phyloP scores from a whole-genome alignment of 1,140 invertebrate genomes.

The Holotrichia oblita region DNA sequence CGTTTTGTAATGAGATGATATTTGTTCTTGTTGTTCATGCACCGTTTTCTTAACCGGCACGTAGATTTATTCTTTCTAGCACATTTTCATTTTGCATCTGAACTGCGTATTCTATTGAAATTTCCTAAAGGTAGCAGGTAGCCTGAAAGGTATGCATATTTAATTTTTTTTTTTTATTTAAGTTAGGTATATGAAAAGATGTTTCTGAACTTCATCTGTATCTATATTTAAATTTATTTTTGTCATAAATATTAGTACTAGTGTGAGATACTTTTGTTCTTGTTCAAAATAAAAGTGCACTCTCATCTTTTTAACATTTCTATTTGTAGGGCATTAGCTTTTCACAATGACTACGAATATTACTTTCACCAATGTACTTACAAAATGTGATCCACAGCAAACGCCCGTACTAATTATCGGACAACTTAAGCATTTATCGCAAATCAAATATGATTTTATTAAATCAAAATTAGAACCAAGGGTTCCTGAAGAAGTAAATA shows the following conservation, averaged over 20 bases:
- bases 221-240: neutral
- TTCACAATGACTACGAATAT: slow-evolving; percentile 48
- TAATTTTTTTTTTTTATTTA: neutral
- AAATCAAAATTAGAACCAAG: slow-evolving; percentile 73
- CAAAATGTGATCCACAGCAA: slow-evolving; percentile 63
- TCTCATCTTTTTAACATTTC: neutral
- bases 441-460: slow-evolving; percentile 72
- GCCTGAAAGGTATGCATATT: neutral
- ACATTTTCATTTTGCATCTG: neutral
- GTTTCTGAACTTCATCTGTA: too few species aligned
- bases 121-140: neutral
- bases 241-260: neutral
- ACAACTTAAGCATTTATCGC: slow-evolving; percentile 74
- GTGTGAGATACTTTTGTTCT: neutral
- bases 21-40: neutral
- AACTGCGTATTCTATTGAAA: neutral
- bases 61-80: neutral
- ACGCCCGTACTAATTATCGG: slow-evolving; percentile 80
- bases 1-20: neutral
- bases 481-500: slow-evolving; percentile 74
- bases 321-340: neutral
- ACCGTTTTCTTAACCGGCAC: slow-evolving; percentile 7
- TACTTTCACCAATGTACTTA: slow-evolving; percentile 51
- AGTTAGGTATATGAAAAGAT: neutral
- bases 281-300: too few species aligned